A percentile compares a stretch with the other conserved stretches of the same genome.
These are phyloP conservation scores for Anarrhichthys ocellatus DNA, from an alignment of 2,113 vertebrate genomes.

Conservation along the genomic window DNA sequence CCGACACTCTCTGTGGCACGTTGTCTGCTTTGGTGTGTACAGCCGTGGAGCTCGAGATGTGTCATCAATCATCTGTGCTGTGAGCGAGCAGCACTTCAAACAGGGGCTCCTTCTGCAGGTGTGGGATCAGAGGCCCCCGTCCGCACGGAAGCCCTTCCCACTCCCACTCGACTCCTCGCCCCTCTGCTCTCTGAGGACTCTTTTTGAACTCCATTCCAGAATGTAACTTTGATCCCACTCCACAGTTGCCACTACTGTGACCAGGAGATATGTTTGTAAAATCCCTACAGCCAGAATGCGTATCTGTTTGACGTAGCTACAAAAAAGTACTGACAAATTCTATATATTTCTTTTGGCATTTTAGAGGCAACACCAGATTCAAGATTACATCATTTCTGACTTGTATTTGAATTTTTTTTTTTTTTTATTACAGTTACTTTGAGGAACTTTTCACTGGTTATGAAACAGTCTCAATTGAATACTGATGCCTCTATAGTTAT, in stretches of 20 bases:
- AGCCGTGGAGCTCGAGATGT: constrained; percentile 58
- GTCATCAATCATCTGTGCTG: constrained; percentile 80
- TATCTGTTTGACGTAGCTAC: not conserved
- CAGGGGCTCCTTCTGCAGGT: constrained; percentile 63
- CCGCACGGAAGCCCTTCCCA: constrained; percentile 27
- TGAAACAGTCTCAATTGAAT: no score
- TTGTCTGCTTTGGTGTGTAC: constrained; percentile 58
- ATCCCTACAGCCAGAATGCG: not conserved
- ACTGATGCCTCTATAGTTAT: no score
- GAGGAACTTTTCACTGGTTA: no score
- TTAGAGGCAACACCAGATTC: not conserved
- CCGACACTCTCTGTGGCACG: constrained; percentile 56
- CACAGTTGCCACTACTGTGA: constrained; percentile 24
- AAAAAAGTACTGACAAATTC: not conserved
- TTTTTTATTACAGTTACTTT: not conserved
- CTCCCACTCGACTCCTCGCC: constrained; percentile 35
- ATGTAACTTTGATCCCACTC: constrained; percentile 13
- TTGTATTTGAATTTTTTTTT: not conserved
- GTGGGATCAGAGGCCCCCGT: constrained; percentile 60
- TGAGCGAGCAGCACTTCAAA: constrained; percentile 67
- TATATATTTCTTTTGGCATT: not conserved
- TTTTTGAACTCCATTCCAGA: constrained; percentile 9
- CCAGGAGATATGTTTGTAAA: not conserved
- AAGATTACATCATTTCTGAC: not conserved
- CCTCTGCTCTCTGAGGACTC: constrained; percentile 7